Percentiles rank a stretch among this genome's conserved stretches.
phyloP scores from a whole-genome alignment of 92 coral and sea anemone genomes.

The Epizoanthus fatuus region DNA sequence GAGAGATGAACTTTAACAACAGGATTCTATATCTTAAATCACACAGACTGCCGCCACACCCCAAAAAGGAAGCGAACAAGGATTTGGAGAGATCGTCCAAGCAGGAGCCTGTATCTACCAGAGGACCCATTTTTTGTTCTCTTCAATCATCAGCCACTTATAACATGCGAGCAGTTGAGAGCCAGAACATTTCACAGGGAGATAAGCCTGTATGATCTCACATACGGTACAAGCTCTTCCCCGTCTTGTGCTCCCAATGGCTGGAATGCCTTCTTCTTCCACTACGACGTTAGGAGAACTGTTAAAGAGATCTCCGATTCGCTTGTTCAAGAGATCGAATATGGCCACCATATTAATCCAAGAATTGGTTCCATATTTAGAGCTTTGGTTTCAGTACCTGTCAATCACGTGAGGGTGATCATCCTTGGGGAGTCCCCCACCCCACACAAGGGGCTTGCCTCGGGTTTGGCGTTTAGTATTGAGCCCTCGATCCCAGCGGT shows the following conservation, averaged over 20 bases:
- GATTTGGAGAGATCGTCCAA: background rate
- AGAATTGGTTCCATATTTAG: conserved; percentile 24
- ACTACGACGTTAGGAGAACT: conserved; percentile 6
- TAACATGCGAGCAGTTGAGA: conserved; percentile 15
- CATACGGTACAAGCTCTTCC: conserved; percentile 29
- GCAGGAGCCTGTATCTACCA: conserved; percentile 14
- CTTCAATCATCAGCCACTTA: background rate
- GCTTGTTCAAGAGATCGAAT: conserved; percentile 46
- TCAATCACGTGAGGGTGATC: conserved; percentile 14
- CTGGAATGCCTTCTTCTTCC: conserved; percentile 44
- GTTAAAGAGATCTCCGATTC: conserved; percentile 20
- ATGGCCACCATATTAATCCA: conserved; percentile 25
- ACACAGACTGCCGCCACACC: background rate
- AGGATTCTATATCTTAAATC: background rate
- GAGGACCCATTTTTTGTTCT: conserved; percentile 6
- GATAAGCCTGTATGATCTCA: conserved; percentile 28
- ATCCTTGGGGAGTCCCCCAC: conserved; percentile 27
- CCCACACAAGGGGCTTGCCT: conserved; percentile 22
- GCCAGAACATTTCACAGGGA: conserved; percentile 23
- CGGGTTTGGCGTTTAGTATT: conserved; percentile 29
- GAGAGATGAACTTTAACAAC: too few species aligned
- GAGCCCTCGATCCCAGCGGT: conserved; percentile 37
- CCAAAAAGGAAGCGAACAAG: background rate
- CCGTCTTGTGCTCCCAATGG: conserved; percentile 40
- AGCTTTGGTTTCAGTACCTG: conserved; percentile 26